phyloP scores from a whole-genome alignment of 2,797 vertebrate genomes.

The Myotis daubentonii region DNA sequence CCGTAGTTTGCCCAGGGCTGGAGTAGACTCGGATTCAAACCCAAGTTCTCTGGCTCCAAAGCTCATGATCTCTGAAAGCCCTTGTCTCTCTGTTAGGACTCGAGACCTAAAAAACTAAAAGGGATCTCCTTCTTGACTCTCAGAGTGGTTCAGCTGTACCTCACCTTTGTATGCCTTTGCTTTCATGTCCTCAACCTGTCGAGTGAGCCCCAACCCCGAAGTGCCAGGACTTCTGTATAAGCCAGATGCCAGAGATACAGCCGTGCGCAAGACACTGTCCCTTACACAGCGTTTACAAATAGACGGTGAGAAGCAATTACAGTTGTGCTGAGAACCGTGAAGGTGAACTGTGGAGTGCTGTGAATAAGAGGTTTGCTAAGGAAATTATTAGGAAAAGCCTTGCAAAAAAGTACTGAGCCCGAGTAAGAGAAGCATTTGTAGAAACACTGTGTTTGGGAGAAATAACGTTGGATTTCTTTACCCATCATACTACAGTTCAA shows the following conservation, averaged over 20 bases:
- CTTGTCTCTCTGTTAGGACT: background rate
- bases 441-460: background rate
- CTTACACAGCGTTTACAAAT: background rate
- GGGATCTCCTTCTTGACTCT: background rate
- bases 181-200: background rate
- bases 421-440: background rate
- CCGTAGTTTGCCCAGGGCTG: no score
- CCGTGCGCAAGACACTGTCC: background rate
- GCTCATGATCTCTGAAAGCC: background rate
- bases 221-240: background rate
- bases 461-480: slow-evolving; percentile 13
- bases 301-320: background rate
- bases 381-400: background rate
- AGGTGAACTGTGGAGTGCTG: background rate
- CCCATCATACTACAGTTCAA: background rate
- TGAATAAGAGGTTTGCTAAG: background rate
- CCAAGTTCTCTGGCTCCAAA: background rate
- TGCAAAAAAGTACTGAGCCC: background rate
- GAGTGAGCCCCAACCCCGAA: background rate
- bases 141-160: background rate
- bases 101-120: background rate
- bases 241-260: background rate
- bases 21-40: background rate
- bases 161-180: background rate
- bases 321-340: background rate